A percentile compares a stretch with the other conserved stretches of the same genome.
phyloP scores from a whole-genome alignment of 2,797 vertebrate species.

The Hoplostethus mediterraneus region DNA sequence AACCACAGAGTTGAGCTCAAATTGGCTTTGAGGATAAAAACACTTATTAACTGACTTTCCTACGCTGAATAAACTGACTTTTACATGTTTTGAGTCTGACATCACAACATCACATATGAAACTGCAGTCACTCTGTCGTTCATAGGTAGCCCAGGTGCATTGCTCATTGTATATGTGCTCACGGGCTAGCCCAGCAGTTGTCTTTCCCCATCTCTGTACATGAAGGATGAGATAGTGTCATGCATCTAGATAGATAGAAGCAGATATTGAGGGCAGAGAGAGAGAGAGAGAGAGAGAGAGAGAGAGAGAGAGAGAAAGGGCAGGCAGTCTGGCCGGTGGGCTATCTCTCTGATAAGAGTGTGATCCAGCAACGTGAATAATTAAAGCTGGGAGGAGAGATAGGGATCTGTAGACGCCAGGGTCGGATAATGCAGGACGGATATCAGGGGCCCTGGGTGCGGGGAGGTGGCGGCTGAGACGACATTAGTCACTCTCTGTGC shows the following conservation, averaged over 20 bases:
- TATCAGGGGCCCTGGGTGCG: constrained; percentile 66
- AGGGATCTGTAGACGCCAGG: constrained; percentile 78
- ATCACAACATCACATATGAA: not conserved
- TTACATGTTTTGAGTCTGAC: not conserved
- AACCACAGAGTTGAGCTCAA: constrained; percentile 1
- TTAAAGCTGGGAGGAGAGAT: constrained; percentile 80
- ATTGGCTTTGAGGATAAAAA: not conserved
- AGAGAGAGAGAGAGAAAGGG: constrained; percentile 40
- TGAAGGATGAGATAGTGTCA: constrained; percentile 63
- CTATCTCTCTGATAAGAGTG: constrained; percentile 75
- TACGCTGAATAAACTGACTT: not conserved
- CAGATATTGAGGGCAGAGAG: constrained; percentile 24
- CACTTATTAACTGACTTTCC: not conserved
- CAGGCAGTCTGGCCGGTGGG: constrained; percentile 58
- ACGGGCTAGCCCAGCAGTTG: constrained; percentile 18
- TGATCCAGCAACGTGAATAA: constrained; percentile 84
- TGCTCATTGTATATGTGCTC: constrained; percentile 2
- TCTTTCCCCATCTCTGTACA: constrained; percentile 44
- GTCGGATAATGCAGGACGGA: constrained; percentile 75
- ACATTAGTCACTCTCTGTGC: constrained; percentile 74
- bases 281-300: constrained; percentile 10
- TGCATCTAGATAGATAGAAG: constrained; percentile 55
- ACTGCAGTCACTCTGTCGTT: not conserved
- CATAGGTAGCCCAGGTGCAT: not conserved
- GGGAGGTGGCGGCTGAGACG: constrained; percentile 63